These are phyloP conservation scores for Chaetura pelagica DNA, from an alignment of 2,113 vertebrate genomes.

Conservation along the genomic window DNA sequence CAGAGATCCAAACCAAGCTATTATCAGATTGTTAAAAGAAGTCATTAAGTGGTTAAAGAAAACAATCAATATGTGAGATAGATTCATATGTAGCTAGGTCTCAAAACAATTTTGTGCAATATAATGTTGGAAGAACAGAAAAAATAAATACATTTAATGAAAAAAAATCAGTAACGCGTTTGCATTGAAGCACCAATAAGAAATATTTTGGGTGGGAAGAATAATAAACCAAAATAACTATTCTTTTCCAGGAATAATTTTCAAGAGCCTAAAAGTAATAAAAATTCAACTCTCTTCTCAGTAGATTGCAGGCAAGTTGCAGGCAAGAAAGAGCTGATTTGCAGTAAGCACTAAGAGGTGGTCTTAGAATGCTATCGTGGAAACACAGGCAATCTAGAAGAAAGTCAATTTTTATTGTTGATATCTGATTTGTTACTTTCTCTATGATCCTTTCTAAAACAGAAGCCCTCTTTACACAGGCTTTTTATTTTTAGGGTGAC, in stretches of 20 bases:
- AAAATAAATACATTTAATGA: background rate
- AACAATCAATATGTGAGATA: background rate
- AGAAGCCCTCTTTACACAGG: background rate
- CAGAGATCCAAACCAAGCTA: background rate
- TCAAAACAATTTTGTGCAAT: background rate
- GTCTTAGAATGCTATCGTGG: background rate
- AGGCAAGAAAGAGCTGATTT: background rate
- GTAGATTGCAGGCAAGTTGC: background rate
- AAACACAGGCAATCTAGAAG: background rate
- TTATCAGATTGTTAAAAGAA: background rate
- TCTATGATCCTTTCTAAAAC: background rate
- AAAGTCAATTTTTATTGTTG: background rate
- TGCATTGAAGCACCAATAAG: background rate
- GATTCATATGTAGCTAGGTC: background rate
- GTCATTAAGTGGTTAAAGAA: background rate
- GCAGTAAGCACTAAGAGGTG: background rate
- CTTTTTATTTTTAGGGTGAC: background rate
- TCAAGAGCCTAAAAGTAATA: background rate
- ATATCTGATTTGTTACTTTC: conserved; percentile 20
- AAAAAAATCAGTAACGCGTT: background rate
- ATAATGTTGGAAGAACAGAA: background rate
- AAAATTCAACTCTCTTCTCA: background rate
- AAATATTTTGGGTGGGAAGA: background rate
- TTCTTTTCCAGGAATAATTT: background rate
- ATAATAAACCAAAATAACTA: conserved; percentile 6